Conservation (phyloP, 2,797 vertebrate species). For the Choloepus didactylus region DNA sequence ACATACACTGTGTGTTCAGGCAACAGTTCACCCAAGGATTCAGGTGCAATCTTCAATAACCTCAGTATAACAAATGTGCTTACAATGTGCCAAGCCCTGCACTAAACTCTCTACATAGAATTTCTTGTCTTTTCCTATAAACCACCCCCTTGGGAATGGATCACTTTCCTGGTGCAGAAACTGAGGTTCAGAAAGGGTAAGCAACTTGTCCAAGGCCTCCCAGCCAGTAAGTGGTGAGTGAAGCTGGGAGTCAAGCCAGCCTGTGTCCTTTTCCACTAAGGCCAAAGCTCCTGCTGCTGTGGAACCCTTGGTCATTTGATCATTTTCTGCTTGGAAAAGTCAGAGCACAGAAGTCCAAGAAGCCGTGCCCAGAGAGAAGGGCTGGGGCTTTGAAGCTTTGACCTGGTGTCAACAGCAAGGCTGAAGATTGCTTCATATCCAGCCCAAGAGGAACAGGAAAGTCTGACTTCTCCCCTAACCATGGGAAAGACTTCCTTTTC, state of each 20-base stretch:
- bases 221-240: accelerated
- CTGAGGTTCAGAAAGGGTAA: slow-evolving; percentile 23
- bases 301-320: background rate
- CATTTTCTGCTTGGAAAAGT: background rate
- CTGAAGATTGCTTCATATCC: slow-evolving; percentile 86
- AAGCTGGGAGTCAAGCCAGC: background rate
- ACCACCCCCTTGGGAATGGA: background rate
- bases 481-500: slow-evolving; percentile 81
- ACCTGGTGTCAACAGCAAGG: slow-evolving; percentile 81
- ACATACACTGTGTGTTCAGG: accelerated
- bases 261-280: background rate
- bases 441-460: slow-evolving; percentile 86
- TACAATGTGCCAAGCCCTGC: background rate
- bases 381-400: slow-evolving; percentile 59
- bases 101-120: background rate
- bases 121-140: background rate
- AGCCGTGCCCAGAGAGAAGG: slow-evolving; percentile 43
- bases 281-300: background rate
- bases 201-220: background rate
- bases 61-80: background rate
- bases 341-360: slow-evolving; percentile 10
- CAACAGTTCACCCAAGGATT: background rate
- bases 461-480: slow-evolving; percentile 83
- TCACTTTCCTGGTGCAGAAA: background rate
- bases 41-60: background rate